Base-by-base conservation (phyloP, 2,888 invertebrate genomes). In the Eurois occulta region DNA sequence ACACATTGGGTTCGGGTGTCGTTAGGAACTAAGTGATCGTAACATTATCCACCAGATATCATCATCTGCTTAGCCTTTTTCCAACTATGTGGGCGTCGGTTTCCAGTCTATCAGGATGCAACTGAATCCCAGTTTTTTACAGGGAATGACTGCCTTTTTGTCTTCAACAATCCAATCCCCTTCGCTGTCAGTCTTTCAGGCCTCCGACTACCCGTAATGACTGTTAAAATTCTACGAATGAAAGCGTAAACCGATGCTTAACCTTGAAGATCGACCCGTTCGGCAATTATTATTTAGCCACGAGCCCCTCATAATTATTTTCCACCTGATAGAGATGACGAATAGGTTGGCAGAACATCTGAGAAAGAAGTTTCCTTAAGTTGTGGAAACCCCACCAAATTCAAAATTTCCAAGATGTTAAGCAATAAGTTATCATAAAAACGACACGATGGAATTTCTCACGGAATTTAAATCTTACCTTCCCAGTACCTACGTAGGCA, bases 1-100 rank as follows among this genome's bases (percentile, higher is more conserved):
- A 82, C 64, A 65, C 28, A 68, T 64, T 28, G 46, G 32, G 38
- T 55, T 48, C 32, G 11, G 41, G 16, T 65, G 32, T 62, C n/a
- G 81, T 81, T 68, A 46, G 43, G 24, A 48, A 55, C 65, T 66
- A 66, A 41, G n/a, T 67, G 41, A 77, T 41, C 41, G n/a, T 77
- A 48, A 21, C 75, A 75, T 74, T 32, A 58, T 32, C 18, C 72
- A 38, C 16, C 32, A n/a, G 41, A 43, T 58, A 58, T 58, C 13
- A 16, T 18, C 18, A 32, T 32, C 60, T 60, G 32, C 18, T 58
- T 16, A 58, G 16, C 32, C 18, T 18, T 60, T 60, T 60, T 8
- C 32, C 32, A 60, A 32, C 18, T 32, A 32, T 18, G 2, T 18
- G 4, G 32, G 32, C 1, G 8, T 60, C 18, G 60, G 60, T 32